Percentiles rank a stretch among this genome's conserved stretches.
phyloP scores from a whole-genome alignment of 1,140 invertebrate species.

The Caenorhabditis tropicalis region DNA sequence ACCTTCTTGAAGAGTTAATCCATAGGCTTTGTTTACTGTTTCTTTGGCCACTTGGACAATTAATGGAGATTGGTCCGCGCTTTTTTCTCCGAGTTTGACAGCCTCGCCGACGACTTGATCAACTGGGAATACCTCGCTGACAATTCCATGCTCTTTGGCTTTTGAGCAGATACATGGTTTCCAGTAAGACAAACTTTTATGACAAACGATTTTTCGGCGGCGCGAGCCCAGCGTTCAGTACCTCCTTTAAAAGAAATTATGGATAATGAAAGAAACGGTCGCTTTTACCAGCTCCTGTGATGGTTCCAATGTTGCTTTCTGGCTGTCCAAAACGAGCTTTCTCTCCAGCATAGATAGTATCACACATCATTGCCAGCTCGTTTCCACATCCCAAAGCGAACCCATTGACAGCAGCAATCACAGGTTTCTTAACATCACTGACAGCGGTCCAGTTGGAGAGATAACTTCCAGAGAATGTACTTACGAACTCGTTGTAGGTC shows the following conservation, averaged over 20 bases:
- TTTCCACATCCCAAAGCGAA: constrained; percentile 83
- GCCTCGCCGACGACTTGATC: constrained; percentile 76
- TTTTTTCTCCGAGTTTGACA: constrained; percentile 91
- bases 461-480: constrained; percentile 80
- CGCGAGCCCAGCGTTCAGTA: constrained; percentile 87
- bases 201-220: constrained; percentile 92
- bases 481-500: constrained; percentile 79
- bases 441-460: constrained; percentile 83
- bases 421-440: constrained; percentile 82
- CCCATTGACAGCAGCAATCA: constrained; percentile 98
- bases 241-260: constrained; percentile 82
- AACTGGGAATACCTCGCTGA: constrained; percentile 58
- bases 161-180: constrained; percentile 85
- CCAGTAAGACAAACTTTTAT: constrained; percentile 98
- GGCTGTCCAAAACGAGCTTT: constrained; percentile 97
- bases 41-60: constrained; percentile 89
- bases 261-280: not conserved
- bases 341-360: constrained; percentile 97
- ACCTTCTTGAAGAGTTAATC: constrained; percentile 85
- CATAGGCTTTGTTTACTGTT: constrained; percentile 87
- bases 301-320: constrained; percentile 93
- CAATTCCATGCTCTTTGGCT: constrained; percentile 82
- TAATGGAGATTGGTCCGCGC: constrained; percentile 85
- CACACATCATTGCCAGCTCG: constrained; percentile 98
- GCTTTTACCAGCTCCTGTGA: constrained; percentile 77